These are phyloP conservation scores for Zaprionus lachaisei DNA, from an alignment of 1,140 invertebrate species.

Conservation along the genomic window DNA sequence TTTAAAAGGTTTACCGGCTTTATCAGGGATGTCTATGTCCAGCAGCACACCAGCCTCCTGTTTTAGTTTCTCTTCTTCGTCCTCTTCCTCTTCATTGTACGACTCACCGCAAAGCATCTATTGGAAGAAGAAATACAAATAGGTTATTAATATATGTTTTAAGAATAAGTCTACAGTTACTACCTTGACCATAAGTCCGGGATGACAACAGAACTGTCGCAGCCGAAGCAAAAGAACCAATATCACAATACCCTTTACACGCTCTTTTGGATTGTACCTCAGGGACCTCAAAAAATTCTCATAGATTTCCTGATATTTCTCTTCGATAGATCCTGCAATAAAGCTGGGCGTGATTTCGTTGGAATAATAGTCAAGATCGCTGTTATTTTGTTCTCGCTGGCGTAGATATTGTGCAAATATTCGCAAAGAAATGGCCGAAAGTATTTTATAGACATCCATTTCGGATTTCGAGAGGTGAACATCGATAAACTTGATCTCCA, in stretches of 20 bases:
- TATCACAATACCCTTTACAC: constrained; percentile 50
- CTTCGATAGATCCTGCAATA: constrained; percentile 7
- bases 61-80: neutral
- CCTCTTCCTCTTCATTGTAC: neutral
- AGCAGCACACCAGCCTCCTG: neutral
- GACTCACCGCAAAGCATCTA: constrained; percentile 40
- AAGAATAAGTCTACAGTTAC: neutral
- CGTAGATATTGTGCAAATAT: constrained; percentile 48
- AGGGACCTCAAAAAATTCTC: constrained; percentile 41
- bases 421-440: constrained; percentile 44
- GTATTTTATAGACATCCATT: constrained; percentile 56
- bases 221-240: constrained; percentile 56
- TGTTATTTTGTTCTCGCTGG: constrained; percentile 46
- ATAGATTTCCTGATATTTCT: constrained; percentile 44
- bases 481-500: constrained; percentile 18
- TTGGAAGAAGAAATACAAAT: neutral
- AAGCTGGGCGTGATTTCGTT: constrained; percentile 32
- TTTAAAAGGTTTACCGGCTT: neutral
- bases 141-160: neutral
- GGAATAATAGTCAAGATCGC: constrained; percentile 50
- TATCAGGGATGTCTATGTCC: neutral
- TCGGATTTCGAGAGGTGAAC: constrained; percentile 40
- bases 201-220: constrained; percentile 66
- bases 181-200: constrained; percentile 52
- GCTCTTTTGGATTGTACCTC: constrained; percentile 42